phyloP scores from a whole-genome alignment of 2,797 vertebrate species.

The Clarias platycephalus region DNA sequence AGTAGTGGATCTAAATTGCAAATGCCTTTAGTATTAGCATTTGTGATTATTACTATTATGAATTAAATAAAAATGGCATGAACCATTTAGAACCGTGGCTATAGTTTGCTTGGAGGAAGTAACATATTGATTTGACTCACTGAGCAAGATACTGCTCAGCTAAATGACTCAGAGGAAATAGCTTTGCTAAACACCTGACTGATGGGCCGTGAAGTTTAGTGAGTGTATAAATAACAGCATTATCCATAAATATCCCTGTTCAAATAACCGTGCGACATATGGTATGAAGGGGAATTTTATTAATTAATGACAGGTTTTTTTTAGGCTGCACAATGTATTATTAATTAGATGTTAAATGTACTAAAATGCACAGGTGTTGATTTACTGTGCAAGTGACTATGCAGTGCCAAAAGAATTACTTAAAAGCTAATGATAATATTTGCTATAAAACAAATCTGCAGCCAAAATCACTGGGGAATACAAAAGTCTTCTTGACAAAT shows the following conservation, averaged over 20 bases:
- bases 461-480: background rate
- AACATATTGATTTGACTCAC: slow-evolving; percentile 1
- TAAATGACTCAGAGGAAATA: background rate
- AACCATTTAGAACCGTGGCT: background rate
- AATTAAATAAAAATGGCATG: background rate
- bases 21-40: background rate
- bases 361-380: background rate
- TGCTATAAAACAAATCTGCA: background rate
- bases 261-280: background rate
- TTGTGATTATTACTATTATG: background rate
- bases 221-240: background rate
- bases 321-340: background rate
- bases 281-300: background rate
- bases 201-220: background rate
- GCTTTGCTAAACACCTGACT: background rate
- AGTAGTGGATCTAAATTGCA: background rate
- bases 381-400: background rate
- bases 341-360: background rate
- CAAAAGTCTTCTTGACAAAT: background rate
- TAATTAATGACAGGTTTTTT: background rate
- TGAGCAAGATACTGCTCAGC: background rate
- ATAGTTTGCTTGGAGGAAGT: background rate
- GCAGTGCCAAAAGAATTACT: background rate
- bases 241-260: background rate
- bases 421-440: background rate